Percentiles rank a stretch among this genome's conserved stretches.
These are phyloP conservation scores for Zaprionus lachaisei DNA, from an alignment of 1,140 invertebrate genomes.

Conservation along the genomic window DNA sequence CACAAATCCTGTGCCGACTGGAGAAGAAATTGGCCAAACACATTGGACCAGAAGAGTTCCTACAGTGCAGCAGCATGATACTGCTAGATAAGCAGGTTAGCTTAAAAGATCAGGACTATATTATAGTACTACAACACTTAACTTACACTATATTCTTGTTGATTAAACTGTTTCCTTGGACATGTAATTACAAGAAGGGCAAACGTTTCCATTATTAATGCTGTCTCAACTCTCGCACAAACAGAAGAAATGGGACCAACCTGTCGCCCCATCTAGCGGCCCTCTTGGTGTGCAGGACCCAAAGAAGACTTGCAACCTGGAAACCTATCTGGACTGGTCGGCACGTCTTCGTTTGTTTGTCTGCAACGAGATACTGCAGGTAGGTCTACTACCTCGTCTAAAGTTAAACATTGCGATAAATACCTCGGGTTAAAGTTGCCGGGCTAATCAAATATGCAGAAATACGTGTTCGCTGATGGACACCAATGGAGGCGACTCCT, in stretches of 20 bases:
- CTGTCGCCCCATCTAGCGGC: constrained; percentile 66
- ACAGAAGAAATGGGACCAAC: constrained; percentile 84
- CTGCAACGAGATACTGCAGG: constrained; percentile 84
- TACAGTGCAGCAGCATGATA: constrained; percentile 83
- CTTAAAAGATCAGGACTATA: neutral
- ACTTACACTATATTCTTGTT: neutral
- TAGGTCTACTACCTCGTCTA: constrained; percentile 34
- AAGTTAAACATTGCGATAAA: neutral
- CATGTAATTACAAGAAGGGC: constrained; percentile 1
- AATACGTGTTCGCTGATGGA: constrained; percentile 1
- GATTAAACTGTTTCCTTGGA: constrained; percentile 4
- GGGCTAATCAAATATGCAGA: constrained; percentile 32
- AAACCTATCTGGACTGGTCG: constrained; percentile 84
- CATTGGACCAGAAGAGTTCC: constrained; percentile 83
- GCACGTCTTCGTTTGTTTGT: constrained; percentile 83
- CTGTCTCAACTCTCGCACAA: neutral
- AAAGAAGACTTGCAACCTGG: constrained; percentile 84
- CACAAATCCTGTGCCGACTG: constrained; percentile 81
- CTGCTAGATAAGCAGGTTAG: constrained; percentile 80
- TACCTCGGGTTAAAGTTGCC: constrained; percentile 22
- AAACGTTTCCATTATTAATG: neutral
- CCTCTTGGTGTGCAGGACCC: constrained; percentile 80
- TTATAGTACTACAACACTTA: neutral
- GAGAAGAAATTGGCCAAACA: constrained; percentile 84
- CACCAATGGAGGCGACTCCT: constrained; percentile 3